Conservation (phyloP, 2,888 invertebrate species). For the Limnephilus rhombicus region DNA sequence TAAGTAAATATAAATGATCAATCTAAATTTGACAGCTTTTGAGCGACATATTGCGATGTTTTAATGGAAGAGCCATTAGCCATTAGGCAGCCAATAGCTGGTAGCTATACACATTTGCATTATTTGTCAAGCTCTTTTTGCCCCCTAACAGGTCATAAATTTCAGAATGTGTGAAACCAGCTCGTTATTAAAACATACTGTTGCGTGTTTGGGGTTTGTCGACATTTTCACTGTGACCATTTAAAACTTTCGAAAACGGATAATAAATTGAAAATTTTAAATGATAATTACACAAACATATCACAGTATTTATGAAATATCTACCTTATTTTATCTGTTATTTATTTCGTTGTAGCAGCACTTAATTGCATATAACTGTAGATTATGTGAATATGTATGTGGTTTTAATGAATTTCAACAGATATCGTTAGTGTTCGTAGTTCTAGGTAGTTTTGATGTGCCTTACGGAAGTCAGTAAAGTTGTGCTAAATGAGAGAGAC, state of each 20-base stretch:
- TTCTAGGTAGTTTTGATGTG: too few relatives aligned
- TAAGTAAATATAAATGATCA: background rate
- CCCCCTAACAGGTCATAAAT: background rate
- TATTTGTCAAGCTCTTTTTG: background rate
- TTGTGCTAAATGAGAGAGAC: too few relatives aligned
- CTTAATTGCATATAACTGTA: too few relatives aligned
- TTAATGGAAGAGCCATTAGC: background rate
- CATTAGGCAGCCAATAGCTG: background rate
- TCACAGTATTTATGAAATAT: too few relatives aligned
- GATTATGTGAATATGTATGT: too few relatives aligned
- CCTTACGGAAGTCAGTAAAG: too few relatives aligned
- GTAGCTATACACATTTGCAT: background rate
- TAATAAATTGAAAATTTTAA: background rate
- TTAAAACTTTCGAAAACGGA: background rate
- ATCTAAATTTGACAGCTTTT: background rate
- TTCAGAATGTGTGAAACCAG: background rate
- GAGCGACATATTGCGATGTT: background rate
- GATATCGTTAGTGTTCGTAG: too few relatives aligned
- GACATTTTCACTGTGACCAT: background rate
- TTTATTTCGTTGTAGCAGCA: too few relatives aligned
- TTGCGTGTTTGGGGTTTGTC: background rate
- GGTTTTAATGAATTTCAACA: too few relatives aligned
- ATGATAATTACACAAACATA: too few relatives aligned
- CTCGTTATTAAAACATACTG: background rate
- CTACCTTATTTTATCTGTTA: too few relatives aligned